Conservation (phyloP, 2,113 vertebrate species). For the Rhizomys pruinosus region DNA sequence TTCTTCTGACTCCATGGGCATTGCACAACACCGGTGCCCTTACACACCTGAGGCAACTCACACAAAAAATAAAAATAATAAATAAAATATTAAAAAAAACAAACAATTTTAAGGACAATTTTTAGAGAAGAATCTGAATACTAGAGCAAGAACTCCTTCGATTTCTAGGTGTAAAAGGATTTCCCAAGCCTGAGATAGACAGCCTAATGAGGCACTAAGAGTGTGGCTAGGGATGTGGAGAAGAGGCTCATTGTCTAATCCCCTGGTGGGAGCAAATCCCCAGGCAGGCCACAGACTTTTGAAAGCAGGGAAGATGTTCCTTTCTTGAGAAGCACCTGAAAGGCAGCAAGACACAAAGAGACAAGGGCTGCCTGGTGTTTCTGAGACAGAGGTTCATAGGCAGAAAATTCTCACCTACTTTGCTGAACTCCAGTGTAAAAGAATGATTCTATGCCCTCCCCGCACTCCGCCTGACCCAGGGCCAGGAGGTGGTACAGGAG, state of each 20-base stretch:
- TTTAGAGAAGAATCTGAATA: slow-evolving; percentile 16
- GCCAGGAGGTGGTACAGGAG: not conserved
- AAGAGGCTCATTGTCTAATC: not conserved
- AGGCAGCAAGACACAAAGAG: not conserved
- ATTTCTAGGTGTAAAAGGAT: not conserved
- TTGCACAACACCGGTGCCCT: too few species aligned
- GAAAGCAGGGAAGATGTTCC: not conserved
- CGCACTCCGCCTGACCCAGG: too few species aligned
- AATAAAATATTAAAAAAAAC: too few species aligned
- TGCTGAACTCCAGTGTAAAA: not conserved
- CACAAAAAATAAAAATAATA: too few species aligned
- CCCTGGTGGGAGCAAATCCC: not conserved
- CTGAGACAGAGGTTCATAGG: not conserved
- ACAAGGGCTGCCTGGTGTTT: not conserved
- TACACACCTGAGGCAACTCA: too few species aligned
- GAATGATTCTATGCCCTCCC: not conserved
- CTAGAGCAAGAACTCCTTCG: not conserved
- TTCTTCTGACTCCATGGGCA: too few species aligned
- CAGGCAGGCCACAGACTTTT: not conserved
- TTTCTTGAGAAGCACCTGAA: not conserved
- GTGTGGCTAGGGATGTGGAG: not conserved
- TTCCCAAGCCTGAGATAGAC: not conserved
- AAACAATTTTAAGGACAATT: not conserved
- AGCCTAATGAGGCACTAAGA: not conserved
- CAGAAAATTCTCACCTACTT: not conserved